Evolutionary conservation across 2,797 vertebrate species (phyloP).

Genomic region (Oceanodroma leucorhoa): DNA sequence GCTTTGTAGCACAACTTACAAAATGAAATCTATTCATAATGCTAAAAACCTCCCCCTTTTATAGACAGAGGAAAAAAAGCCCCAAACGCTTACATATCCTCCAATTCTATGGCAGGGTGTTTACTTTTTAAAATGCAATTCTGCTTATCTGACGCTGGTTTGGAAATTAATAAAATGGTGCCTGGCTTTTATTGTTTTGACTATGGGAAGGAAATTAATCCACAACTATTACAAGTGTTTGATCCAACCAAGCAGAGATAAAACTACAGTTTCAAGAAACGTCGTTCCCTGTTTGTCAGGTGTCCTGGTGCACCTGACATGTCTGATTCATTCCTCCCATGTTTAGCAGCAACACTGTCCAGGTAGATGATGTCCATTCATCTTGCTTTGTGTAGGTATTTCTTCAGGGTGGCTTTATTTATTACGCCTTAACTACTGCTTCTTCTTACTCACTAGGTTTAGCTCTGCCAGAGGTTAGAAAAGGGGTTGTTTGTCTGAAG

Average conservation of each 20-base stretch:
- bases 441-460: conserved; percentile 20
- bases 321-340: conserved; percentile 30
- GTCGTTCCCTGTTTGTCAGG: not conserved
- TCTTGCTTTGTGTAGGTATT: conserved; percentile 27
- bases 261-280: not conserved
- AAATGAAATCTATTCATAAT: conserved; percentile 64
- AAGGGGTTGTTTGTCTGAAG: conserved; percentile 26
- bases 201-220: conserved; percentile 57
- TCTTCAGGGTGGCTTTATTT: conserved; percentile 50
- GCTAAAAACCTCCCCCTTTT: conserved; percentile 33
- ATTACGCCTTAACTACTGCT: conserved; percentile 35
- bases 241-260: conserved; percentile 53
- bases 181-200: conserved; percentile 60
- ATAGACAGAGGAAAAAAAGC: conserved; percentile 40
- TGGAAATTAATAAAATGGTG: conserved; percentile 57
- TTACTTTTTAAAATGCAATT: conserved; percentile 55
- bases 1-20: conserved; percentile 52
- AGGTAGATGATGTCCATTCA: conserved; percentile 16
- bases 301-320: not conserved
- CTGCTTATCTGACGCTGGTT: conserved; percentile 42
- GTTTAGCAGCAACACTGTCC: not conserved
- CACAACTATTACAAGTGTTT: conserved; percentile 60
- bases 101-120: conserved; percentile 43
- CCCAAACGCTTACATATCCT: conserved; percentile 33
- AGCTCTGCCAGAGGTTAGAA: conserved; percentile 11